Evolutionary conservation across 30 jellyfish, hydroid and myxozoan species (phyloP), one percentile per base, ranked within the genome.

Genomic region (Hydractinia symbiolongicarpus): DNA sequence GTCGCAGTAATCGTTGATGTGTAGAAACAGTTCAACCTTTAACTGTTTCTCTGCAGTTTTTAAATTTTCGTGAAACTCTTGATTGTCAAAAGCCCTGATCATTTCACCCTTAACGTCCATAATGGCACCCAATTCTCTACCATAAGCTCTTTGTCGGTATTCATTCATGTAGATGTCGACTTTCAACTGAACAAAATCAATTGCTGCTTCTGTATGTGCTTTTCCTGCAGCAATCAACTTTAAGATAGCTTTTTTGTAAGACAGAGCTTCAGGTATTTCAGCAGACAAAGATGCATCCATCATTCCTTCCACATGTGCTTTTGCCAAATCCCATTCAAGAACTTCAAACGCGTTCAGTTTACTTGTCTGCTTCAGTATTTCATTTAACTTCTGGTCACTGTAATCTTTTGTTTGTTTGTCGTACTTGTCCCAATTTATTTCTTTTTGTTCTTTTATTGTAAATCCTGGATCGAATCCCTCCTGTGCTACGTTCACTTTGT

Each of bases 261-360:
- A 13, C 19, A 58, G 69, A 58, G 69, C 19, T 58, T 58, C 69
- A 58, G 69, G 69, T 11, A 58, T 16, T 58, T 58, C 69, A 58
- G 69, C 69, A 11, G 69, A 58, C 19, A 58, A 58, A 11, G 69
- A 58, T 58, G 69, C 69, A 3, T 58, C 69, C 69, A 58, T 58
- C 69, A 58, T 58, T 13, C 69, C 69, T 1, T 58, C 69, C 19
- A 58, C 69, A 58, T 58, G 69, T 11, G 15, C 69, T 13, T 13
- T 16, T 0, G 69, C 69, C 69, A 11, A 16, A 58, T 58, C 69
- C 69, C 69, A 58, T 58, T 58, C 69, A 13, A 58, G 19, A 58
- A 58, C 19, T 13, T 58, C 69, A 58, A 16, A 58, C 19, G 69
- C 69, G 19, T 58, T 16, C 19, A 58, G 69, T 58, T 58, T 58